Conservation (phyloP, 2,888 invertebrate species). For the Clivina fossor region DNA sequence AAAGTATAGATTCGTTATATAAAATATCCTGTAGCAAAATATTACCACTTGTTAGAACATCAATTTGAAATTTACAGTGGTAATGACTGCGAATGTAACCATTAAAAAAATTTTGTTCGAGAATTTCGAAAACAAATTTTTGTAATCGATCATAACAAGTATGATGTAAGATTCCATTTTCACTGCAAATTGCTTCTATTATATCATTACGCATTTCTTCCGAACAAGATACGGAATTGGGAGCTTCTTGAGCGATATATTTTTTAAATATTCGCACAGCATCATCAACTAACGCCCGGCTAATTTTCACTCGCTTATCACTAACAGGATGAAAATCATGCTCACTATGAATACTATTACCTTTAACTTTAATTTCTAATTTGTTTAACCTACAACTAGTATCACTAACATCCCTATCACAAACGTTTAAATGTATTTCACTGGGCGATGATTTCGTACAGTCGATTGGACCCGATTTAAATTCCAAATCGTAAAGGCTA, state of each 20-base stretch:
- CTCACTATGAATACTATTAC: constrained; percentile 10
- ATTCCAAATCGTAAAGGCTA: constrained; percentile 49
- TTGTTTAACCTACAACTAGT: constrained; percentile 46
- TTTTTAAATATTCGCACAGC: constrained; percentile 76
- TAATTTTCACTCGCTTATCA: constrained; percentile 37
- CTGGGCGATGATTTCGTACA: not conserved
- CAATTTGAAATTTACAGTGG: constrained; percentile 91
- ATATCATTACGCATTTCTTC: constrained; percentile 62
- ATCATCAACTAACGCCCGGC: constrained; percentile 54
- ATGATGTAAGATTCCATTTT: constrained; percentile 65
- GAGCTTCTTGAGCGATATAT: constrained; percentile 71
- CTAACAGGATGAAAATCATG: constrained; percentile 20
- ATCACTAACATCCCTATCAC: constrained; percentile 49
- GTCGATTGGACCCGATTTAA: constrained; percentile 38
- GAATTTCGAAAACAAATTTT: constrained; percentile 64
- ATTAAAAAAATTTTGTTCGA: constrained; percentile 75
- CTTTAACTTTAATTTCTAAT: constrained; percentile 25
- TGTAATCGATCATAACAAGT: constrained; percentile 76
- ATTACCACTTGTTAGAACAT: constrained; percentile 79
- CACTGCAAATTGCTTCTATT: constrained; percentile 67
- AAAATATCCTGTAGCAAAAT: constrained; percentile 85
- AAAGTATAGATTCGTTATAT: constrained; percentile 86
- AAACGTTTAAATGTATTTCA: no score
- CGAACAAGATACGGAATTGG: constrained; percentile 61
- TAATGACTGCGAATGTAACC: constrained; percentile 83